A percentile compares a stretch with the other conserved stretches of the same genome.
These are phyloP conservation scores for Alviniconcha marisindica DNA, from an alignment of 1,140 invertebrate species.

Conservation along the genomic window DNA sequence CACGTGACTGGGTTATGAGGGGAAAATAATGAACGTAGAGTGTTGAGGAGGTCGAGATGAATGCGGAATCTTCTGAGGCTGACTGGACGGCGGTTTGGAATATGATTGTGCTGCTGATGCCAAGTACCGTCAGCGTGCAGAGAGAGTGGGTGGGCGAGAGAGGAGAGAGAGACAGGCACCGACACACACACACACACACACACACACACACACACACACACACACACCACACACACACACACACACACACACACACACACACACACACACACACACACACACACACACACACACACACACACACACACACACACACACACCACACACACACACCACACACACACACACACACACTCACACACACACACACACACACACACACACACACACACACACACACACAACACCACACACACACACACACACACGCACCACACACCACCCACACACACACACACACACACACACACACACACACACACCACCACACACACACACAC, in stretches of 20 bases:
- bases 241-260: background rate
- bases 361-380: slow-evolving; percentile 21
- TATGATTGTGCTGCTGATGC: too few species aligned
- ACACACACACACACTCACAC: background rate
- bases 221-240: background rate
- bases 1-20: too few species aligned
- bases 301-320: background rate
- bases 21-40: too few species aligned
- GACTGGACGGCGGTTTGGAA: too few species aligned
- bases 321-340: slow-evolving; percentile 10
- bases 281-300: background rate
- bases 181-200: too few species aligned
- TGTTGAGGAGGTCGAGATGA: too few species aligned
- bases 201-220: background rate
- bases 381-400: slow-evolving; percentile 16
- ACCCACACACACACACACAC: background rate
- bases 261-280: background rate
- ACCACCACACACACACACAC: background rate
- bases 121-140: too few species aligned
- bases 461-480: background rate
- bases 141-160: too few species aligned
- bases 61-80: too few species aligned
- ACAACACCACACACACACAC: background rate
- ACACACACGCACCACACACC: background rate
- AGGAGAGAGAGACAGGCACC: too few species aligned